Base-by-base conservation (phyloP, 2,113 vertebrate species). In the Triplophysa dalaica region DNA sequence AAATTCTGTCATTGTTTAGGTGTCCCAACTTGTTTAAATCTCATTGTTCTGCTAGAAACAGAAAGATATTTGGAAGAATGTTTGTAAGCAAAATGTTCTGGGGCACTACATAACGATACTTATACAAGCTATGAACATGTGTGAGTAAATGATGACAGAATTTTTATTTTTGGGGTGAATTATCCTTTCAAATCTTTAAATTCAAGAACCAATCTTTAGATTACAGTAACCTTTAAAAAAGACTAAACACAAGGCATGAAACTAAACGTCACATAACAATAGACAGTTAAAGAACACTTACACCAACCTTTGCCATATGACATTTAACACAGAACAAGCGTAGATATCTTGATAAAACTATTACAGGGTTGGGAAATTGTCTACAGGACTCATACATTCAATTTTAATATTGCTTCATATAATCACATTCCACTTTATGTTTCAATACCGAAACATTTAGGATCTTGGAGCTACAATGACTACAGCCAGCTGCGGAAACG, bases 341-440 rank as follows among this genome's bases (percentile, higher is more conserved):
- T 43, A 60, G 19, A 73, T 11, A 58, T 56, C 17, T 56, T 56
- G 52, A 56, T 56, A 19, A 56, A 19, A 38, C 29, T 9, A 21
- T 7, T 72, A 11, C 10, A 56, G 17, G n/a, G 52, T 52, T 70
- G 16, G 17, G 29, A 26, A 56, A 56, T 68, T 4, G 43, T 52
- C 50, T 4, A 52, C 50, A 16, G 3, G 50, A 52, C 12, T 16
- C 50, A 62, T 75, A 63, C 60, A 60, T n/a, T 45, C 29, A 50
- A 74, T 75, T 75, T 16, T 22, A 65, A 33, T 22, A 77, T 54
- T 24, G 74, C 24, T 22, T 54, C 19, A 77, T 65, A 10, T 65
- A 54, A 77, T 54, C 17, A 54, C 38, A 38, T 54, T 16, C 6
- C 45, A 21, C 12, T 33, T 16, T 65, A 50, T 48, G 54, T 54